These are phyloP conservation scores for Prionace glauca DNA, from an alignment of 2,797 vertebrate genomes.

Conservation along the genomic window DNA sequence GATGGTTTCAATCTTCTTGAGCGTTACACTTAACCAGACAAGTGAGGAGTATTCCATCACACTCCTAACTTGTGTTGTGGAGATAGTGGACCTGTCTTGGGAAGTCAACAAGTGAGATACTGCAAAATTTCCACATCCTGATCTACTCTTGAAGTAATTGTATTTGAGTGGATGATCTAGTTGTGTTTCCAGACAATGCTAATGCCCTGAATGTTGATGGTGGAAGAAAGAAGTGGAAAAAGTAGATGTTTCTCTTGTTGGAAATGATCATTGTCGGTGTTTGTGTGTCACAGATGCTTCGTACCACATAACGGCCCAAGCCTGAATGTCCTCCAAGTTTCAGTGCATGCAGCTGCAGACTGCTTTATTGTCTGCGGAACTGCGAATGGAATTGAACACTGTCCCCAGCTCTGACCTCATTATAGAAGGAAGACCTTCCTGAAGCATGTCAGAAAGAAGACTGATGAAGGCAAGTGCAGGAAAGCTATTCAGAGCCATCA, in stretches of 20 bases:
- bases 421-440: not conserved
- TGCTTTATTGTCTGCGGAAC: not conserved
- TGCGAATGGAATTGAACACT: too few species aligned
- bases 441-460: not conserved
- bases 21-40: too few species aligned
- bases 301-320: not conserved
- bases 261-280: not conserved
- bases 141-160: too few species aligned
- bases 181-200: not conserved
- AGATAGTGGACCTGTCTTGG: too few species aligned
- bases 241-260: not conserved
- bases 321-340: not conserved
- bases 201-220: not conserved
- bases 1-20: too few species aligned
- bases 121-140: too few species aligned
- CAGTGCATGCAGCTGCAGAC: not conserved
- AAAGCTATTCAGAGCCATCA: not conserved
- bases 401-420: too few species aligned
- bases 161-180: not conserved
- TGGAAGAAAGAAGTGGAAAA: not conserved
- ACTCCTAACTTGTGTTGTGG: too few species aligned
- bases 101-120: too few species aligned
- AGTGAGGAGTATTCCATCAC: too few species aligned
- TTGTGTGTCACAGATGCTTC: not conserved
- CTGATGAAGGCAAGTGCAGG: not conserved